These are phyloP conservation scores for Sternarchorhynchus goeldii DNA, from an alignment of 2,797 vertebrate genomes.

Conservation along the genomic window DNA sequence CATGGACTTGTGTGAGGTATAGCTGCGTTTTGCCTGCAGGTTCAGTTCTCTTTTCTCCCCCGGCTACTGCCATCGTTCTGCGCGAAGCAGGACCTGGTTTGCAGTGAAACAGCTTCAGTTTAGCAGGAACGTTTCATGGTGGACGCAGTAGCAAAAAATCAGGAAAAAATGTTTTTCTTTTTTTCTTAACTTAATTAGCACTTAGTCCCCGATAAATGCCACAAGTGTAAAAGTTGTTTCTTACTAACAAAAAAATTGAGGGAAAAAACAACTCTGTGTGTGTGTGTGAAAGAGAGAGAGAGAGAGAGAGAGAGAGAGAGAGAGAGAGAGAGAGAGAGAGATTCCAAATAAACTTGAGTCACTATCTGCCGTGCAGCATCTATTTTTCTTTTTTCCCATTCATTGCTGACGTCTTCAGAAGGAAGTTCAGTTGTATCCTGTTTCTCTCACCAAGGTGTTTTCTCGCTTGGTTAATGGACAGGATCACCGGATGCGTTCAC, in stretches of 20 bases:
- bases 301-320: conserved; percentile 19
- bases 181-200: too few relatives aligned
- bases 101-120: too few relatives aligned
- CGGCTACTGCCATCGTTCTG: conserved; percentile 59
- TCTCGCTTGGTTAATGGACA: background rate
- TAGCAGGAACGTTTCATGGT: too few relatives aligned
- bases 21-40: conserved; percentile 55
- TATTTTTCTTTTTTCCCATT: conserved; percentile 7
- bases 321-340: conserved; percentile 33
- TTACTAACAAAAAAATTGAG: too few relatives aligned
- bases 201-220: too few relatives aligned
- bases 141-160: too few relatives aligned
- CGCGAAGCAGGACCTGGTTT: conserved; percentile 46
- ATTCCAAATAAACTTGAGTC: conserved; percentile 30
- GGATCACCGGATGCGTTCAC: background rate
- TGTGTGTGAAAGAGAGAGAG: conserved; percentile 7
- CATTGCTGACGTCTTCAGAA: background rate
- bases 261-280: background rate
- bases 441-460: background rate
- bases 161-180: too few relatives aligned
- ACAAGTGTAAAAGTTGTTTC: too few relatives aligned
- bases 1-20: conserved; percentile 61
- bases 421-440: background rate
- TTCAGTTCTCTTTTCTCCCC: conserved; percentile 38
- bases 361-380: conserved; percentile 41